A percentile compares a stretch with the other conserved stretches of the same genome.
Conservation (phyloP, 2,797 vertebrate genomes). For the Mycteria americana region DNA sequence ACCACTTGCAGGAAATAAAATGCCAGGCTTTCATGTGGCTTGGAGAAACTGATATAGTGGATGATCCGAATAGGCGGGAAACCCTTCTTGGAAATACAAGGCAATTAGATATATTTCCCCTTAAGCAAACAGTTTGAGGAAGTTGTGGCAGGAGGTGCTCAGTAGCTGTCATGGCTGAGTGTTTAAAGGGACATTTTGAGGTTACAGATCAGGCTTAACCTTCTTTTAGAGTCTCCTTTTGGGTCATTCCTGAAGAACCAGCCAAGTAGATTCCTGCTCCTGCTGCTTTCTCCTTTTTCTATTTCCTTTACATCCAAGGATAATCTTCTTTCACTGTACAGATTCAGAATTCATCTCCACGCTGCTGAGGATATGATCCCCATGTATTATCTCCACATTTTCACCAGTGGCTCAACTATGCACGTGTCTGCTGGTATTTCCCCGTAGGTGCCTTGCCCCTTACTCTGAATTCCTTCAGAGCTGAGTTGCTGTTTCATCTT, state of each 20-base stretch:
- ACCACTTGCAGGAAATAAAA: background rate
- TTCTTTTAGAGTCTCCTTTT: background rate
- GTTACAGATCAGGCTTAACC: background rate
- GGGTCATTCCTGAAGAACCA: background rate
- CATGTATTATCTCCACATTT: accelerated
- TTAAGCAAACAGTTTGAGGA: background rate
- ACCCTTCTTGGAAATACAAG: background rate
- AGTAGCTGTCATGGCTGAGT: background rate
- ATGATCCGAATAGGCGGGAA: background rate
- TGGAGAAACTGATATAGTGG: background rate
- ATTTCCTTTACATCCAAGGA: background rate
- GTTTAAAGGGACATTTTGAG: background rate
- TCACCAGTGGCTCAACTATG: accelerated
- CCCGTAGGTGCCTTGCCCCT: background rate
- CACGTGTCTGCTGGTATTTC: accelerated
- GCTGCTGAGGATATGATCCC: background rate
- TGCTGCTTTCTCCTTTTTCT: background rate
- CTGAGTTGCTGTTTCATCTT: background rate
- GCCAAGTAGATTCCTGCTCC: background rate
- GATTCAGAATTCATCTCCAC: accelerated
- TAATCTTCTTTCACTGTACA: background rate
- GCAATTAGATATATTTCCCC: background rate
- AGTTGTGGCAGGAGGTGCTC: background rate
- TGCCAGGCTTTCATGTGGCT: background rate
- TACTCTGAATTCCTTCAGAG: background rate